Base-by-base conservation (phyloP, 2,113 vertebrate species). In the Gnathonemus longibarbis region DNA sequence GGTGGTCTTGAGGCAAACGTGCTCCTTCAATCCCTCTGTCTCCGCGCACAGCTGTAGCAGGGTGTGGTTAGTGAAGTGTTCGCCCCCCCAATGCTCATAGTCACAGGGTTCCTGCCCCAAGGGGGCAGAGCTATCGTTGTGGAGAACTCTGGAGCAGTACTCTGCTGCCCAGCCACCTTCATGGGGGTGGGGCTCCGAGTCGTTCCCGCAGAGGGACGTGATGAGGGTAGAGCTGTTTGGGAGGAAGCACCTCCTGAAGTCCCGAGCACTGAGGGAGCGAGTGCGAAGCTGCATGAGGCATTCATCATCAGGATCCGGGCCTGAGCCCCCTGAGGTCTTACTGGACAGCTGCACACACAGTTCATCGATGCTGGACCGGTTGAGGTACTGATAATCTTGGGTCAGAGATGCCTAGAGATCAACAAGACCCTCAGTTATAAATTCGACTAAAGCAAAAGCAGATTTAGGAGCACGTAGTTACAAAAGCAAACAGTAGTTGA, bases 161-260 rank as follows among this genome's bases (percentile, higher is more conserved):
- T 94, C 93, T 0, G 94, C 94, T 1, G 96, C 93, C 97, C 96
- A 97, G 56, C 92, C 94, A 53, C 94, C 94, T 45, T 95, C 93
- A 3, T 94, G 93, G 10, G 93, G 90, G 45, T 94, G 91, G 2
- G 94, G 92, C 0, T 88, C 88, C n/a, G 94, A 93, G 0, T 90
- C 89, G 15, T 95, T 94, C 45, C 94, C 90, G 13, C 97, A 98
- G 48, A 97, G 62, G 77, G 93, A 91, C 11, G 94, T 91, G 0
- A 95, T 92, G 90, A 96, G 94, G 31, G 94, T 91, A 0, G 96
- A 95, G 91, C 91, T 94, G 77, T 97, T 97, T 42, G 97, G 96
- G 84, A 97, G 93, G 90, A 98, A 97, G 91, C 97, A 98, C 58
- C 94, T 94, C 92, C 96, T 95, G 92, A 97, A 97, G 9, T 94